Conservation (phyloP, 2,888 invertebrate genomes). For the Ormyrus rosae region DNA sequence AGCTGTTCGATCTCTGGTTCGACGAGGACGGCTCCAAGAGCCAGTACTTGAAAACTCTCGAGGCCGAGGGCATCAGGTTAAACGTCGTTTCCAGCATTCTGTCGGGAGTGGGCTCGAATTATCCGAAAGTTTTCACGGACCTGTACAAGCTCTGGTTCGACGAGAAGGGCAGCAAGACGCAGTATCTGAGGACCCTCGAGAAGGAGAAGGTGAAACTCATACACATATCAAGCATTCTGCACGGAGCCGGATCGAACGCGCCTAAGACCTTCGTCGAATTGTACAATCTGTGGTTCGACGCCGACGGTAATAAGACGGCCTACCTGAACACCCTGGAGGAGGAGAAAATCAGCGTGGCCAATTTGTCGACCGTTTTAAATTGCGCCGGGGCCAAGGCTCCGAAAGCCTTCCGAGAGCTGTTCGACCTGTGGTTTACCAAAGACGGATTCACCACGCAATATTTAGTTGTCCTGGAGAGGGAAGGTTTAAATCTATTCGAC, state of each 20-base stretch:
- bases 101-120: background rate
- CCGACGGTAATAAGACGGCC: background rate
- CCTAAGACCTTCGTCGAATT: conserved; percentile 18
- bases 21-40: background rate
- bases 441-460: too few species aligned
- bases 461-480: too few species aligned
- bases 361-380: background rate
- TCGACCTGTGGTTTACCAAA: too few species aligned
- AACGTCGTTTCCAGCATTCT: background rate
- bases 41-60: conserved; percentile 3
- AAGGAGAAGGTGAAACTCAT: background rate
- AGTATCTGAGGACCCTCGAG: background rate
- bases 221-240: conserved; percentile 2
- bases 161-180: background rate
- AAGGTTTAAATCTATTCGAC: too few species aligned
- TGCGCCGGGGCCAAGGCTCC: background rate
- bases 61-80: background rate
- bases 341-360: background rate
- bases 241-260: background rate
- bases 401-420: background rate
- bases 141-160: conserved; percentile 26
- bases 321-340: background rate
- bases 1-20: conserved; percentile 6
- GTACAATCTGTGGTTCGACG: conserved; percentile 11
- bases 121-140: background rate